Evolutionary conservation across 2,113 vertebrate species (phyloP), one percentile per base, ranked within the genome.

Genomic region (Elephas maximus): DNA sequence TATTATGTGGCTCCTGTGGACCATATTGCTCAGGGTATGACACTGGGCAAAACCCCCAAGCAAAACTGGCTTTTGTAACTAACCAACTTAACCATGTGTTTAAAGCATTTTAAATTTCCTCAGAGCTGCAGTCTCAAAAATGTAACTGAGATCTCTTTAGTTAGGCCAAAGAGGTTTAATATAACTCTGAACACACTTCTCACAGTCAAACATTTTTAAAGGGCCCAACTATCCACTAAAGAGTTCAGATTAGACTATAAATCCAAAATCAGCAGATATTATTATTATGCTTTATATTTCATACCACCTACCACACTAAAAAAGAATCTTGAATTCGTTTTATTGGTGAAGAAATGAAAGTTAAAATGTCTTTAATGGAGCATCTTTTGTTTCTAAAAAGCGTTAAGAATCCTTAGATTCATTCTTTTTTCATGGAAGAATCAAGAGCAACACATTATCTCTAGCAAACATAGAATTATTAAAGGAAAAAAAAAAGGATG

Each of bases 1-100:
- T 95, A 78, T 45, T 60, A 77, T 77, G 51, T 94, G 96, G 44
- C 96, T 97, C 63, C 95, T 77, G 63, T 92, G 74, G 53, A 83
- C 88, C 78, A 74, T 33, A 93, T 67, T 95, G 69, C 76, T 86
- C 85, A 76, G 62, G 37, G 82, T 96, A 86, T 1, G 45, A 95
- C 21, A 51, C 45, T 85, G 73, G 48, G 87, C 57, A 94, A 86
- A 51, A 6, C 2, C 60, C 53, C 57, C 62, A 12, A 1, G 4
- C 18, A 12, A 74, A 57, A 97, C 23, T 74, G 18, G 20, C 23
- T 85, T 81, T 79, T 94, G 65, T 51, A 83, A 33, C 81, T 78
- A 76, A 80, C 71, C n/a, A 37, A 71, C 51, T 80, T 33, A 91
- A 48, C 74, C 76, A 93, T 65, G 57, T 95, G 83, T 83, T 91